A percentile compares a stretch with the other conserved stretches of the same genome.
Evolutionary conservation across 2,888 invertebrate genomes (phyloP).

Genomic region (Palloptera scutellata): DNA sequence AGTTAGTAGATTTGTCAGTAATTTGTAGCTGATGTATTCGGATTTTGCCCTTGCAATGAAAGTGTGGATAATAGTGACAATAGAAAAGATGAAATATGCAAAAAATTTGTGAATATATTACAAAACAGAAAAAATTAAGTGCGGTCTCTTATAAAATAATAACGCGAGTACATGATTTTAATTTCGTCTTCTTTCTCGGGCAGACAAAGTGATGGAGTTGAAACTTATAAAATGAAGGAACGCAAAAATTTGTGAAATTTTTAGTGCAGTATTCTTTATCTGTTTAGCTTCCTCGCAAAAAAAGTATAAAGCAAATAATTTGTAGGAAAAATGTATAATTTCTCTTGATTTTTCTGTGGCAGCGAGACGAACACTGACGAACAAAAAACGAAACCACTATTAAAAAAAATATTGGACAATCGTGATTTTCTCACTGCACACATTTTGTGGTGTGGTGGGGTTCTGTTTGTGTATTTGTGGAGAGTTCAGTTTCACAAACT

Average conservation of each 20-base stretch:
- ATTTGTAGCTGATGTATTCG: conserved; percentile 47
- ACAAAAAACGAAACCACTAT: too few species aligned
- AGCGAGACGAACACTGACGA: too few species aligned
- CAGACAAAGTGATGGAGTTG: conserved; percentile 1
- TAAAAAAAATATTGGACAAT: too few species aligned
- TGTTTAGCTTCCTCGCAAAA: too few species aligned
- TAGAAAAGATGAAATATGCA: neutral
- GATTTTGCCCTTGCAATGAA: conserved; percentile 48
- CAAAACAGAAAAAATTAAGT: neutral
- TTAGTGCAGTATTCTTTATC: neutral
- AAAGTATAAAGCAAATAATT: too few species aligned
- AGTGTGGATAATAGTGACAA: conserved; percentile 6
- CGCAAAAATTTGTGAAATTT: neutral
- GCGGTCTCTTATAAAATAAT: too few species aligned
- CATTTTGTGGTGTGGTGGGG: too few species aligned
- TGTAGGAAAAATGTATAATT: too few species aligned
- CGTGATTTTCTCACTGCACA: too few species aligned
- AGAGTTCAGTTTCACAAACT: neutral
- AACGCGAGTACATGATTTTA: neutral
- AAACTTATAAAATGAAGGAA: neutral
- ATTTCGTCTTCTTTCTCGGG: conserved; percentile 20
- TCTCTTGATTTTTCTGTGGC: too few species aligned
- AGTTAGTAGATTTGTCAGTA: conserved; percentile 50
- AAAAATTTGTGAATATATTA: neutral
- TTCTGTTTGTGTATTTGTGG: too few species aligned